phyloP scores from a whole-genome alignment of 2,113 vertebrate species.

The Ursus arctos region DNA sequence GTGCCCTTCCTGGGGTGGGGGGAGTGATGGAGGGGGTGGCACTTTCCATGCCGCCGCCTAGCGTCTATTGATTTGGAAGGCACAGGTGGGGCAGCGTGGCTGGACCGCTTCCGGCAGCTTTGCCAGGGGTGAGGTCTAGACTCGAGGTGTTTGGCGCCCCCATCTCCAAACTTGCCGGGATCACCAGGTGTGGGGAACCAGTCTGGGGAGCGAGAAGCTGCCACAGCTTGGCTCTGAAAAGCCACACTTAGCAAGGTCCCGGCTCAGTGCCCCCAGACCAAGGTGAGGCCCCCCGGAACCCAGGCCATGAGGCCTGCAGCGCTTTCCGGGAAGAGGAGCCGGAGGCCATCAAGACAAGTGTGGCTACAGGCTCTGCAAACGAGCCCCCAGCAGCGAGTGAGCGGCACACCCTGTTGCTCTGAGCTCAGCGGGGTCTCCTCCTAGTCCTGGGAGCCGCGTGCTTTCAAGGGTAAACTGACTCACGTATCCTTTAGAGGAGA shows the following conservation, averaged over 20 bases:
- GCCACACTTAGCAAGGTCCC: fast-evolving
- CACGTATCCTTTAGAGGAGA: not conserved
- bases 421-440: too few relatives aligned
- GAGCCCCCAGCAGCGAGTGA: too few relatives aligned
- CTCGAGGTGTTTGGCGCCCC: not conserved
- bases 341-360: not conserved
- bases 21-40: fast-evolving
- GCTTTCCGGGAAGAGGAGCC: not conserved
- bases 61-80: not conserved
- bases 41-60: fast-evolving
- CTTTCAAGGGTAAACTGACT: not conserved
- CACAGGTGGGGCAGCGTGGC: fast-evolving
- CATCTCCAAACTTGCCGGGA: too few relatives aligned
- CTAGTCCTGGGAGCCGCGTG: not conserved
- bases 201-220: too few relatives aligned
- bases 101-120: too few relatives aligned
- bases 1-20: fast-evolving
- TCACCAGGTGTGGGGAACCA: not conserved
- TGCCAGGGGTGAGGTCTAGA: not conserved
- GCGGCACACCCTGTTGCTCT: not conserved
- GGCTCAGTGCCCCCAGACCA: not conserved
- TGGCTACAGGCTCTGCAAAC: not conserved
- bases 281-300: not conserved
- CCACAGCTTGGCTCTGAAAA: not conserved
- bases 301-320: fast-evolving